Conservation (phyloP, 2,113 vertebrate genomes). For the Plectropomus leopardus region DNA sequence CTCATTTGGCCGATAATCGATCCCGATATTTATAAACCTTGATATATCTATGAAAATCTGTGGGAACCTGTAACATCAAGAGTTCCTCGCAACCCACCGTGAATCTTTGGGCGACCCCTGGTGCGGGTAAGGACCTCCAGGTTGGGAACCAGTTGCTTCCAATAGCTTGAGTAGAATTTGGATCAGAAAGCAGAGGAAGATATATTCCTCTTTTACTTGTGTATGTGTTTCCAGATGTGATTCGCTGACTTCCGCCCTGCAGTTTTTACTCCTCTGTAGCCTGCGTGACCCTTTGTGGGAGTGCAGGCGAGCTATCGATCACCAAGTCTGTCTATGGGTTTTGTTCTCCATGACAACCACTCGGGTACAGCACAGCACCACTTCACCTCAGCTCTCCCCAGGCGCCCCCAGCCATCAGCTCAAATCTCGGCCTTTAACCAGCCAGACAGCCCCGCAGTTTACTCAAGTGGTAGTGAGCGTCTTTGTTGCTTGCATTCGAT, state of each 20-base stretch:
- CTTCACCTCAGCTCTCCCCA: constrained; percentile 45
- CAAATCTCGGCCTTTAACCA: constrained; percentile 24
- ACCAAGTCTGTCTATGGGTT: constrained; percentile 43
- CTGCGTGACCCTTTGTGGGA: constrained; percentile 57
- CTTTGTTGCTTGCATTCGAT: background rate
- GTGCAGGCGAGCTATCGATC: constrained; percentile 61
- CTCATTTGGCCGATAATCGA: no score
- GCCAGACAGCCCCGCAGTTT: background rate
- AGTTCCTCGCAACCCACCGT: no score
- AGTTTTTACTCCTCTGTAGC: constrained; percentile 32
- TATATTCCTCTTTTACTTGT: background rate
- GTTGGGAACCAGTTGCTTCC: no score
- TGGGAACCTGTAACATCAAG: no score
- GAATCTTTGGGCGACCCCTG: no score
- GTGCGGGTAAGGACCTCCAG: no score
- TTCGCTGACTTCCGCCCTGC: constrained; percentile 4
- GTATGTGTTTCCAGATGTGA: constrained; percentile 10
- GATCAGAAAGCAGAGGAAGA: background rate
- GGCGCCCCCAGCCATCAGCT: constrained; percentile 1
- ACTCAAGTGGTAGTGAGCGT: background rate
- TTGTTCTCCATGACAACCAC: constrained; percentile 67
- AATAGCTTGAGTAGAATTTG: constrained; percentile 10
- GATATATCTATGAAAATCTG: no score
- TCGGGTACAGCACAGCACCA: constrained; percentile 11
- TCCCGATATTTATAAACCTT: no score